Evolutionary conservation across 1,140 invertebrate species (phyloP), one percentile per base, ranked within the genome.

Genomic region (Homalodisca vitripennis): DNA sequence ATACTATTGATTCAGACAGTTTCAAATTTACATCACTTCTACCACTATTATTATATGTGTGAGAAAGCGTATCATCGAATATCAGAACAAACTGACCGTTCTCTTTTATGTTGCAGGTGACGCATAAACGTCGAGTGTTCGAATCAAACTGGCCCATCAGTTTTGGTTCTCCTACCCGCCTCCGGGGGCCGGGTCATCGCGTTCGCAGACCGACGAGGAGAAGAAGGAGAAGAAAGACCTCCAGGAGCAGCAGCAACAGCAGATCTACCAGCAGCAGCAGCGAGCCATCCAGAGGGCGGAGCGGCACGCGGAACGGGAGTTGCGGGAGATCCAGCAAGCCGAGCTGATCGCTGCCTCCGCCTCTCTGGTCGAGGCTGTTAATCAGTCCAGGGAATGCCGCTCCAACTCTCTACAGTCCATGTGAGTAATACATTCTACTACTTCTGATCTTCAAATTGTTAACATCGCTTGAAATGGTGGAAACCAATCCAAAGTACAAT

Each of bases 131-230:
- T 64, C 63, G 2, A 41, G 47, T 62, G 47, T 46, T 57, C 51
- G 66, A 17, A 31, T 69, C 73, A 76, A 74, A 67, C 74, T 75
- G 75, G 75, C 75, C 63, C 75, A 76, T 65, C 75, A 76, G 71
- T 76, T 76, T 66, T 76, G 75, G 75, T 75, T 75, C 66, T 75
- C 74, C 27, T 75, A 74, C 70, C 75, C 74, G 70, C 73, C 72
- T 62, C 72, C 74, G 64, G 74, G 75, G 51, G 71, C 73, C n/a
- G 73, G 75, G 48, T 70, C 71, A 30, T 72, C 73, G 48, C 68
- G 75, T 20, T 70, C 70, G 46, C 74, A 75, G 65, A 73, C 72
- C 31, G 75, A 76, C 71, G 75, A 76, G 65, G 75, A 76, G 71
- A 76, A 76, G 70, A 76, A 76, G 68, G 73, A 76, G 69, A 74